Base-by-base conservation (phyloP, 2,113 vertebrate genomes). In the Steatornis caripensis region DNA sequence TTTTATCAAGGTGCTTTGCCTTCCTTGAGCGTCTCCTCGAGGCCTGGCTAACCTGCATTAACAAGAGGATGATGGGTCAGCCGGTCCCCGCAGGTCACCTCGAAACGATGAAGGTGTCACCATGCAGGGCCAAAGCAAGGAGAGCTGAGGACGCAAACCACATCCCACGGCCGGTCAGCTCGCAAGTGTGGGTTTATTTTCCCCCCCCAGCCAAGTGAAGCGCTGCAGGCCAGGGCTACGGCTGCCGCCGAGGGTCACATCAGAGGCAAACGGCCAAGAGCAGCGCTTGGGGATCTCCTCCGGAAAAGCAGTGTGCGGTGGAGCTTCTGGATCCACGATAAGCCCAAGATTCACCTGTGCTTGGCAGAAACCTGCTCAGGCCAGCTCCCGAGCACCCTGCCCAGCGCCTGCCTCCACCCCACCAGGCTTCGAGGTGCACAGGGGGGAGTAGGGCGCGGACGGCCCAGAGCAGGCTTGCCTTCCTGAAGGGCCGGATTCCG, bases 141-240 rank as follows among this genome's bases (percentile, higher is more conserved):
- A 43, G 36, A 43, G 30, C 36, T 9, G 27, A 1, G 79, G 64
- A 16, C 21, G n/a, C n/a, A 58, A 82, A 27, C 43, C 18, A 5
- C 3, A 4, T 39, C 30, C 54, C 36, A 8, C 2, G 1, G 53
- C 8, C 1, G 1, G 17, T 3, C 41, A 32, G 29, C 29, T 49
- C 41, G 21, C 11, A 22, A 9, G n/a, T n/a, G n/a, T n/a, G 34
- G 62, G 34, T 37, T 81, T 23, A 3, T 32, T 37, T 6, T 17
- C 43, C 41, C 14, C 16, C n/a, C n/a, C n/a, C n/a, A n/a, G n/a
- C n/a, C n/a, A n/a, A n/a, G n/a, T n/a, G n/a, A 0, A 30, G 41
- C 3, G 34, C 60, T 15, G 75, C 36, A 62, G 58, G 22, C 27
- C 4, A 10, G 23, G 27, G 62, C 54, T 18, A 23, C 46, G 12